Percentiles rank a stretch among this genome's conserved stretches.
Evolutionary conservation across 2,888 invertebrate species (phyloP).

Genomic region (Merodon equestris): DNA sequence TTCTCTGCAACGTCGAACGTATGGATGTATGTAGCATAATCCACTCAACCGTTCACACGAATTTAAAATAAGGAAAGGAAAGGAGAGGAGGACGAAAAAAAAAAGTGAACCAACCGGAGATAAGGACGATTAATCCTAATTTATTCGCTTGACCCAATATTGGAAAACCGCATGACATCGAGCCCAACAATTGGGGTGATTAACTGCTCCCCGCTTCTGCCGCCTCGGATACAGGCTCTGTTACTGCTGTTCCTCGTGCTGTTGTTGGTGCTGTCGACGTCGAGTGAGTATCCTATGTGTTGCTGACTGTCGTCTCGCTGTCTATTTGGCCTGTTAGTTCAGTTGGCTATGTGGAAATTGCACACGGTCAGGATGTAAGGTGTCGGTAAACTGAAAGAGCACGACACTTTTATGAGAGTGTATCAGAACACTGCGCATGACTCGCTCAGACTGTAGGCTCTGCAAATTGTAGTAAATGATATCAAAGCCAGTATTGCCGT

Average conservation of each 20-base stretch:
- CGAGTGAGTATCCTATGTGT: conserved; percentile 30
- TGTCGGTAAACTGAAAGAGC: conserved; percentile 24
- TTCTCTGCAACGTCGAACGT: conserved; percentile 22
- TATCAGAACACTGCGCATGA: conserved; percentile 36
- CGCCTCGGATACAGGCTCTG: neutral
- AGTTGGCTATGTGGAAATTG: conserved; percentile 36
- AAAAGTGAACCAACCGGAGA: conserved; percentile 51
- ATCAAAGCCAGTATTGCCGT: conserved; percentile 41
- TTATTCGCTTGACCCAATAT: conserved; percentile 68
- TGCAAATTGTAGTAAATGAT: conserved; percentile 20
- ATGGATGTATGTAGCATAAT: conserved; percentile 47
- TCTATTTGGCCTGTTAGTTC: conserved; percentile 21
- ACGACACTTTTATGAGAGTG: neutral
- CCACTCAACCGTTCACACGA: conserved; percentile 61
- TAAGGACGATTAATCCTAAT: conserved; percentile 69
- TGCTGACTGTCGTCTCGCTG: conserved; percentile 12
- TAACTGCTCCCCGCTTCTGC: conserved; percentile 58
- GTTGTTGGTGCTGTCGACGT: conserved; percentile 25
- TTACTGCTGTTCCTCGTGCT: neutral
- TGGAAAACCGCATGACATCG: conserved; percentile 69
- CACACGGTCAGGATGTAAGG: conserved; percentile 42
- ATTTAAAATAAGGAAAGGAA: conserved; percentile 17
- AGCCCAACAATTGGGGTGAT: conserved; percentile 67
- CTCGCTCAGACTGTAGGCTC: conserved; percentile 30
- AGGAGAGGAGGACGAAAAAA: conserved; percentile 11